Percentiles rank a stretch among this genome's conserved stretches.
Evolutionary conservation across 2,113 vertebrate species (phyloP).

Genomic region (Xenotilapia caudafasciata): DNA sequence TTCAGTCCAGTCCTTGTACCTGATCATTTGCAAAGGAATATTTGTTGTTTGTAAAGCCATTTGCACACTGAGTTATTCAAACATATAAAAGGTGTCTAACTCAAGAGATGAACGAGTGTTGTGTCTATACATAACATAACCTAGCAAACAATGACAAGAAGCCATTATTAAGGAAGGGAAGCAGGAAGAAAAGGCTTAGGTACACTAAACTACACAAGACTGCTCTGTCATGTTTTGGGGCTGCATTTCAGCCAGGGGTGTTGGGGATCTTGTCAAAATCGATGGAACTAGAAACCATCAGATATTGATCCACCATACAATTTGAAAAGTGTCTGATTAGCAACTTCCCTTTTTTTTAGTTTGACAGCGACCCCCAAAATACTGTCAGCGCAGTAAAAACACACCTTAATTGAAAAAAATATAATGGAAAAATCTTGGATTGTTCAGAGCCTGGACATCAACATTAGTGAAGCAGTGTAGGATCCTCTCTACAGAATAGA

Average conservation of each 20-base stretch:
- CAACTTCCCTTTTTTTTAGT: not conserved
- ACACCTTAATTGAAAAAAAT: not conserved
- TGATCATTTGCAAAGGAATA: not conserved
- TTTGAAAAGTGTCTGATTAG: not conserved
- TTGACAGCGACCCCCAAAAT: not conserved
- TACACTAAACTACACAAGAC: not conserved
- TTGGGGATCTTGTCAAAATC: not conserved
- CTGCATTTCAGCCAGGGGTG: not conserved
- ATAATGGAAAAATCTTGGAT: not conserved
- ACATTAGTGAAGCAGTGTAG: not conserved
- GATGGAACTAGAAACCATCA: not conserved
- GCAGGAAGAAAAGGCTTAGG: not conserved
- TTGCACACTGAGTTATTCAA: not conserved
- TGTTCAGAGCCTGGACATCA: not conserved
- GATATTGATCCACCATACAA: not conserved
- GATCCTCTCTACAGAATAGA: not conserved
- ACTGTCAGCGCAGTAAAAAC: not conserved
- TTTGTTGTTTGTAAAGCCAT: not conserved
- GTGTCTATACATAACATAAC: not conserved
- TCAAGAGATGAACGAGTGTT: not conserved
- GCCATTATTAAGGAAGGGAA: not conserved
- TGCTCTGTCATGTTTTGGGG: not conserved
- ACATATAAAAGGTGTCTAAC: not conserved
- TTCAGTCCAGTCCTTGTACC: not conserved
- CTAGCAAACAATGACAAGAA: not conserved